Evolutionary conservation across 1,140 invertebrate species (phyloP), one percentile per base, ranked within the genome.

Genomic region (Centruroides vittatus): DNA sequence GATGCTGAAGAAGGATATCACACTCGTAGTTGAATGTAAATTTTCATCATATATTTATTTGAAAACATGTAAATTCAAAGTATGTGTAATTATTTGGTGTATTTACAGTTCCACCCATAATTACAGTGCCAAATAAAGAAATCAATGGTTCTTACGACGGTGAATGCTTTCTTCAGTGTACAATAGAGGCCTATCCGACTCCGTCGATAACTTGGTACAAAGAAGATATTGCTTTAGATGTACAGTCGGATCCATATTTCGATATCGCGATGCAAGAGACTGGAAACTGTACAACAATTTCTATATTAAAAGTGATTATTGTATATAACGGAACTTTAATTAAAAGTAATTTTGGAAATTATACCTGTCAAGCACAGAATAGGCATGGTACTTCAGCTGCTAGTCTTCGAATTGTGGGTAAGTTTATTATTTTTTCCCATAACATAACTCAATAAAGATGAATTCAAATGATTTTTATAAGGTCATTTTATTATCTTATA

Each of bases 281-380:
- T 47, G 23, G 11, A 34, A 34, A 55, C 13, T 51, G 34, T 48
- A 58, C 55, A 11, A 52, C 60, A 4, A 1, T 11, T n/a, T 55
- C 61, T 4, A 35, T 12, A 10, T 34, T 60, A 5, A 55, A 60
- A n/a, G 23, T 49, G 34, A 9, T n/a, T n/a, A 51, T 11, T 50
- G 35, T 8, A 23, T 41, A 36, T 5, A 49, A 50, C n/a, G 41
- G 41, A 35, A 36, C 11, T 11, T 23, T 34, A 8, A 12, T 6
- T 4, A 4, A 35, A 8, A 46, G 47, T 36, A 41, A 41, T 6
- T 8, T 41, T 3, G 61, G 53, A 2, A 65, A 65, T 36, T 65
- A 63, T 56, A 65, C 64, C 2, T 65, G 64, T 52, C 35, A 48
- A 11, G 64, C 64, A 6, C 7, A 23, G 11, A 65, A 65, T 51